Evolutionary conservation across 2,113 vertebrate species (phyloP).

Genomic region (Lutjanus erythropterus): DNA sequence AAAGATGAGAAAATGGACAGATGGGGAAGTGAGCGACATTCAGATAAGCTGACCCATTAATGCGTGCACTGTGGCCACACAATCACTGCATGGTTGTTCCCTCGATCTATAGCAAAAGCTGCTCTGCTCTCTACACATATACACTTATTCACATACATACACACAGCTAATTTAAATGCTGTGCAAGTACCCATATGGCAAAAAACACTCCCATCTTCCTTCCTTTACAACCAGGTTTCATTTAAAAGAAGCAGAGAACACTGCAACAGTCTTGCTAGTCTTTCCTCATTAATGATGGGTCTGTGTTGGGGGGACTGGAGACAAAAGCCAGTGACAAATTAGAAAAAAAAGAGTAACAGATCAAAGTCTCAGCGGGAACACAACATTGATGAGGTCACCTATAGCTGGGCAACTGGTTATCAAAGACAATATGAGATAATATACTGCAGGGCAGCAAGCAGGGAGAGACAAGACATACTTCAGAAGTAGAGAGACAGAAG

Average conservation of each 20-base stretch:
- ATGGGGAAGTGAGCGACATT: conserved; percentile 28
- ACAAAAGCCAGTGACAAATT: conserved; percentile 14
- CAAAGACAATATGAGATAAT: conserved; percentile 28
- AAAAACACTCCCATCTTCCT: conserved; percentile 47
- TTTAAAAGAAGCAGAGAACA: conserved; percentile 10
- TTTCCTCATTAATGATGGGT: conserved; percentile 12
- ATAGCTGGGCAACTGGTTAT: conserved; percentile 26
- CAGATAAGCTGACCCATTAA: conserved; percentile 65
- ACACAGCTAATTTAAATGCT: conserved; percentile 66
- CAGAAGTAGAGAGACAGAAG: conserved; percentile 32
- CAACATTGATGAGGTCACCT: conserved; percentile 40
- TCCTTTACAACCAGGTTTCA: conserved; percentile 38
- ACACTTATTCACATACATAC: conserved; percentile 22
- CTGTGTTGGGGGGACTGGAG: conserved; percentile 1
- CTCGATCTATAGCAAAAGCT: conserved; percentile 39
- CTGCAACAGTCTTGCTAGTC: background rate
- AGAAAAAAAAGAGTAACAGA: background rate
- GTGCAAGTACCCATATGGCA: conserved; percentile 50
- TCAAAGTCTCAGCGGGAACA: conserved; percentile 34
- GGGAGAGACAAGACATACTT: conserved; percentile 15
- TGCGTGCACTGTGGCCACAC: conserved; percentile 41
- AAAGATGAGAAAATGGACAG: conserved; percentile 52
- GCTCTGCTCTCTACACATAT: conserved; percentile 6
- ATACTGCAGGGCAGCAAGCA: conserved; percentile 26
- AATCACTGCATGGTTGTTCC: conserved; percentile 25